These are phyloP conservation scores for Saccopteryx bilineata DNA, from an alignment of 2,113 vertebrate species.

Conservation along the genomic window DNA sequence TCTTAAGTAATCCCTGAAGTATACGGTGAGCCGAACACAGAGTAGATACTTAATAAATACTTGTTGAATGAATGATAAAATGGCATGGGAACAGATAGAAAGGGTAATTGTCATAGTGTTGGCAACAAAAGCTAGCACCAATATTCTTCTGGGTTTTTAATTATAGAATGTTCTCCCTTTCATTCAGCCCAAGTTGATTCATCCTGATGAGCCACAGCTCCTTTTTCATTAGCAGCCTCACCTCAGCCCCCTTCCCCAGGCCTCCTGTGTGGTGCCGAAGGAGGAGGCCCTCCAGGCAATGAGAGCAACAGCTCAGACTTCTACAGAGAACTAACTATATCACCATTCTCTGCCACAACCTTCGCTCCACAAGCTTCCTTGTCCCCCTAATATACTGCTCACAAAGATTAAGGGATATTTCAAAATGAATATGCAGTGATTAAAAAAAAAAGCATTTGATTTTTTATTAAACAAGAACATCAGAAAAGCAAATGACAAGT, in stretches of 20 bases:
- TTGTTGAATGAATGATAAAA: not conserved
- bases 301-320: not conserved
- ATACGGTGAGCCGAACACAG: not conserved
- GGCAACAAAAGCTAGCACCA: not conserved
- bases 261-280: not conserved
- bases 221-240: not conserved
- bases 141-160: conserved; percentile 2
- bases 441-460: too few relatives aligned
- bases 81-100: not conserved
- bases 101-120: not conserved
- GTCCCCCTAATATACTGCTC: not conserved
- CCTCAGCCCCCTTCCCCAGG: not conserved
- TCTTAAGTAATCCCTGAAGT: not conserved
- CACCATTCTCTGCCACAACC: not conserved
- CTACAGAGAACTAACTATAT: not conserved
- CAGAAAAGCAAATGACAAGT: too few relatives aligned
- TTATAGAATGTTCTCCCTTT: not conserved
- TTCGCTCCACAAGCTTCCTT: not conserved
- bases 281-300: not conserved
- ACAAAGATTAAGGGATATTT: too few relatives aligned
- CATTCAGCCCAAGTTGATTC: not conserved
- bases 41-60: not conserved
- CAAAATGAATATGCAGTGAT: too few relatives aligned
- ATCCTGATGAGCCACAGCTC: not conserved
- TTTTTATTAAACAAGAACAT: too few relatives aligned